Evolutionary conservation across 2,888 invertebrate species (phyloP).

Genomic region (Lasioglossum lativentre): DNA sequence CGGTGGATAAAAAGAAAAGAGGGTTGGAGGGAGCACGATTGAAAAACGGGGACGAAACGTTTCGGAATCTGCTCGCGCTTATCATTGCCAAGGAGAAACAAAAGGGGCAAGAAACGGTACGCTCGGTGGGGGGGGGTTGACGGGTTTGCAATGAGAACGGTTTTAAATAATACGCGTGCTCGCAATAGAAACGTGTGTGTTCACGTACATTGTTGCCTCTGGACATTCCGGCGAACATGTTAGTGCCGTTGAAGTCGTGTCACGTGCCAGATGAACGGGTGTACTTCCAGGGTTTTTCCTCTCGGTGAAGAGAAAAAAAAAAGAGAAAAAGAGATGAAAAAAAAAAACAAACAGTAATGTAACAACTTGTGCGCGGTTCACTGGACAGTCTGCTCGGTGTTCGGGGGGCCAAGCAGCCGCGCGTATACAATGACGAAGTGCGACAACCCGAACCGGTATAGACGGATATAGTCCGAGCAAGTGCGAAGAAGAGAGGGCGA

Average conservation of each 20-base stretch:
- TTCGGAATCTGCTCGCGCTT: neutral
- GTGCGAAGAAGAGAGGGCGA: neutral
- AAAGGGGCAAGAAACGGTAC: neutral
- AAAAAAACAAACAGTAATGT: neutral
- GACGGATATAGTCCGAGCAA: neutral
- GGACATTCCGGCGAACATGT: slow-evolving; percentile 79
- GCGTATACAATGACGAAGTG: neutral
- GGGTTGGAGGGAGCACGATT: neutral
- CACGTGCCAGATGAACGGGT: slow-evolving; percentile 69
- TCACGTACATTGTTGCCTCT: slow-evolving; percentile 81
- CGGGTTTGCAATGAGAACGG: neutral
- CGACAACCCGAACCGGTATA: neutral
- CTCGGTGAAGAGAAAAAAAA: slow-evolving; percentile 7
- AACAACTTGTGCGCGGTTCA: slow-evolving; percentile 44
- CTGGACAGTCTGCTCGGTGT: slow-evolving; percentile 36
- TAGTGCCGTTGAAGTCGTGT: slow-evolving; percentile 69
- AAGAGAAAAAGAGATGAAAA: slow-evolving; percentile 13
- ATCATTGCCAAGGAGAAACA: neutral
- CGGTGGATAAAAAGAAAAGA: neutral
- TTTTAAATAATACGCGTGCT: slow-evolving; percentile 21
- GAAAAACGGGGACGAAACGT: neutral
- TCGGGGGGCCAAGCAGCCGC: neutral
- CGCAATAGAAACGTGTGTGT: slow-evolving; percentile 51
- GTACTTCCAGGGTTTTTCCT: slow-evolving; percentile 46
- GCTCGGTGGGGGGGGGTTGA: no score